phyloP scores from a whole-genome alignment of 2,888 invertebrate genomes.

The Aphodius sticticus region DNA sequence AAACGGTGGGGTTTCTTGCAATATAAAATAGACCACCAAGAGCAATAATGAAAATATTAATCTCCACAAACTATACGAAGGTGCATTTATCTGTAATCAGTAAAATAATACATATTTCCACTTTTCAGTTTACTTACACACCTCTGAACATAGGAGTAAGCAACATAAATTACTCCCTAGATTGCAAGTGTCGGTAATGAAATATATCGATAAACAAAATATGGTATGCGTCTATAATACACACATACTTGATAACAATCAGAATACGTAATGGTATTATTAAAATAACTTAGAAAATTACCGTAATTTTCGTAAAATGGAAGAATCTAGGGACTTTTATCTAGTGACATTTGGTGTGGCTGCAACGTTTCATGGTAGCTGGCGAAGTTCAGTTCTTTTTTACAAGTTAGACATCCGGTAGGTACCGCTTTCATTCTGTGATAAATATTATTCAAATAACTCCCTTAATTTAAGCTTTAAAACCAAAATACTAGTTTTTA shows the following conservation, averaged over 20 bases:
- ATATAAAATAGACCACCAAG: no score
- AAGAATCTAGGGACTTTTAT: background rate
- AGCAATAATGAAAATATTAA: no score
- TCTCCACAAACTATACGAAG: no score
- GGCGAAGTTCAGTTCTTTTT: slow-evolving; percentile 39
- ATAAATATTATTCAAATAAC: slow-evolving; percentile 12
- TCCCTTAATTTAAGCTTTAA: slow-evolving; percentile 7
- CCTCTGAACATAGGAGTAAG: no score
- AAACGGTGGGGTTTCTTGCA: no score
- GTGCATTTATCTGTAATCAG: no score
- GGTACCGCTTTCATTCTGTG: slow-evolving; percentile 36
- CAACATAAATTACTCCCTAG: no score
- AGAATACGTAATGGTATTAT: background rate
- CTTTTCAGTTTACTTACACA: no score
- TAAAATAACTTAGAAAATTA: background rate
- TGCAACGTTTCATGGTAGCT: background rate
- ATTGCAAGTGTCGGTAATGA: no score
- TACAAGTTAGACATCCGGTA: slow-evolving; percentile 43
- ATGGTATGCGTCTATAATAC: background rate
- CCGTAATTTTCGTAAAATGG: background rate
- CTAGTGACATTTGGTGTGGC: background rate
- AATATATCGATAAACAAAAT: background rate
- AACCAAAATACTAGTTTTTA: slow-evolving; percentile 29
- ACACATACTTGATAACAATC: background rate
- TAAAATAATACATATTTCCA: no score